Evolutionary conservation across 2,797 vertebrate species (phyloP).

Genomic region (Anguilla megastoma): DNA sequence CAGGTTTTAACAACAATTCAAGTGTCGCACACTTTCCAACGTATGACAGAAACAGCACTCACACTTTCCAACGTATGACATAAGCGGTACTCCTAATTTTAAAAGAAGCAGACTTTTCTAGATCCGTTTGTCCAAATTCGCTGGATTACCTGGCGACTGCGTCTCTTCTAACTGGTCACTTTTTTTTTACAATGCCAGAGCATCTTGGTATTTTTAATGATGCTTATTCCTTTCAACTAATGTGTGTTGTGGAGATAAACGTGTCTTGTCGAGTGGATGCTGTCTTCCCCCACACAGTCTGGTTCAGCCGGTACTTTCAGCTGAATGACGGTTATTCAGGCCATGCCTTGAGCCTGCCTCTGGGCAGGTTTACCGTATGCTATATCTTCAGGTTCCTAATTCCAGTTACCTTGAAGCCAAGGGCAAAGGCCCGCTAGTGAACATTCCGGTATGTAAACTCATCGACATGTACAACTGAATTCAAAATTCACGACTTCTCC

Average conservation of each 20-base stretch:
- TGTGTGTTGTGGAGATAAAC: background rate
- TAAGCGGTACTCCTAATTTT: background rate
- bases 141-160: background rate
- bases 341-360: conserved; percentile 1
- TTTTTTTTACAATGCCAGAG: background rate
- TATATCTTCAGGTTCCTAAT: background rate
- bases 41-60: background rate
- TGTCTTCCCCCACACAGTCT: background rate
- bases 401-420: background rate
- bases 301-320: background rate
- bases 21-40: background rate
- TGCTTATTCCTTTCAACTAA: background rate
- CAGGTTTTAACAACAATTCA: background rate
- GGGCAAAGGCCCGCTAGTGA: background rate
- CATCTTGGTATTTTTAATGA: background rate
- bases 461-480: background rate
- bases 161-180: background rate
- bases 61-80: background rate
- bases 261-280: background rate
- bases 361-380: background rate
- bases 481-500: background rate
- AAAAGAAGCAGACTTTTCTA: background rate
- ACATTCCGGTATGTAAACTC: background rate
- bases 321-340: background rate
- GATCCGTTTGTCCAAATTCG: background rate